phyloP scores from a whole-genome alignment of 2,797 vertebrate genomes.

The Arvicola amphibius region DNA sequence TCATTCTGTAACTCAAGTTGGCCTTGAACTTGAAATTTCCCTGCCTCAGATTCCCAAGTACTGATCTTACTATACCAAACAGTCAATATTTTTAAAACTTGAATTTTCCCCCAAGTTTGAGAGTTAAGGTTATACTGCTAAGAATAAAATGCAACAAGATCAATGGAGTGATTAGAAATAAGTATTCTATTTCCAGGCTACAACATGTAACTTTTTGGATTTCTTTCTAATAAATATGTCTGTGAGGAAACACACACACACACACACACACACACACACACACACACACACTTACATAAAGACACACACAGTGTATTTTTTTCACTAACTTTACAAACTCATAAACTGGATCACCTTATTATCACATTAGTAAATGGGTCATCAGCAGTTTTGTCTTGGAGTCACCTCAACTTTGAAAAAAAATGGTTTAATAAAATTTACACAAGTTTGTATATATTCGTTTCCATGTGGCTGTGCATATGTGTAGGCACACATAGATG shows the following conservation, averaged over 20 bases:
- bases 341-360: background rate
- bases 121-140: background rate
- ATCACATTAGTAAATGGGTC: background rate
- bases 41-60: background rate
- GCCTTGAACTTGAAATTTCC: background rate
- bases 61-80: background rate
- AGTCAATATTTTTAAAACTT: background rate
- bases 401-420: constrained; percentile 14
- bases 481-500: background rate
- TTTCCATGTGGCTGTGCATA: background rate
- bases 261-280: background rate
- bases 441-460: background rate
- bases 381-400: background rate
- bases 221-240: background rate
- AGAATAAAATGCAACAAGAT: background rate
- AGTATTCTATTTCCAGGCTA: background rate
- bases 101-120: background rate
- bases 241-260: background rate
- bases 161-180: background rate
- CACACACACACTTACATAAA: background rate
- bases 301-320: background rate
- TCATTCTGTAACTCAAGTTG: background rate
- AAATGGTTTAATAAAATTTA: constrained; percentile 12
- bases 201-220: background rate
- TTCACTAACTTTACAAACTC: background rate